Evolutionary conservation across 2,113 vertebrate species (phyloP).

Genomic region (Litocranius walleri): DNA sequence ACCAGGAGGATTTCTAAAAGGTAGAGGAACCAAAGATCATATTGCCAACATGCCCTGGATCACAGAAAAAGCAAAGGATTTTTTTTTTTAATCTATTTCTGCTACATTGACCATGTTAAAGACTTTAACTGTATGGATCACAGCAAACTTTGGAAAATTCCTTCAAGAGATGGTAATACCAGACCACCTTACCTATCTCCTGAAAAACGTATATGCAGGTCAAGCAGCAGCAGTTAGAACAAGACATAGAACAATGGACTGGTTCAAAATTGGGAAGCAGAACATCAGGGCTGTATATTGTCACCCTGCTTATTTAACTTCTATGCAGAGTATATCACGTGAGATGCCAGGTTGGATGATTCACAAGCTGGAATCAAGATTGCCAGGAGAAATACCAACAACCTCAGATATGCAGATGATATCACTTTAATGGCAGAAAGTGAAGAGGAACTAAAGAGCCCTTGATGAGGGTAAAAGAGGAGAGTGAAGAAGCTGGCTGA

Average conservation of each 20-base stretch:
- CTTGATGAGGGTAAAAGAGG: not conserved
- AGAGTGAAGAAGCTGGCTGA: not conserved
- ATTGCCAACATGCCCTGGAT: not conserved
- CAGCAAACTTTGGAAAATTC: not conserved
- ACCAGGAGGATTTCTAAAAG: not conserved
- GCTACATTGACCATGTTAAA: not conserved
- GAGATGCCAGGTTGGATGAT: not conserved
- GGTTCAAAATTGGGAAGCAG: not conserved
- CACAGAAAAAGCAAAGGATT: not conserved
- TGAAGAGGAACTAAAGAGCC: not conserved
- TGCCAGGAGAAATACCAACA: not conserved
- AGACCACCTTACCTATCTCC: not conserved
- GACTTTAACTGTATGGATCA: not conserved
- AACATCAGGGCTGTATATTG: not conserved
- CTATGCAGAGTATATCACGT: not conserved
- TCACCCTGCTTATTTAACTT: not conserved
- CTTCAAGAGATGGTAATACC: not conserved
- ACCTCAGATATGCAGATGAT: not conserved
- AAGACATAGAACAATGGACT: not conserved
- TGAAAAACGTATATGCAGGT: not conserved
- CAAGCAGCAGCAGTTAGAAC: not conserved
- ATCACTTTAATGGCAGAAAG: not conserved
- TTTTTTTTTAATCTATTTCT: not conserved
- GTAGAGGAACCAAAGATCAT: not conserved
- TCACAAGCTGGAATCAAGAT: not conserved